Percentiles rank a stretch among this genome's conserved stretches.
These are phyloP conservation scores for Leptobrachium leishanense DNA, from an alignment of 2,113 vertebrate species.

Conservation along the genomic window DNA sequence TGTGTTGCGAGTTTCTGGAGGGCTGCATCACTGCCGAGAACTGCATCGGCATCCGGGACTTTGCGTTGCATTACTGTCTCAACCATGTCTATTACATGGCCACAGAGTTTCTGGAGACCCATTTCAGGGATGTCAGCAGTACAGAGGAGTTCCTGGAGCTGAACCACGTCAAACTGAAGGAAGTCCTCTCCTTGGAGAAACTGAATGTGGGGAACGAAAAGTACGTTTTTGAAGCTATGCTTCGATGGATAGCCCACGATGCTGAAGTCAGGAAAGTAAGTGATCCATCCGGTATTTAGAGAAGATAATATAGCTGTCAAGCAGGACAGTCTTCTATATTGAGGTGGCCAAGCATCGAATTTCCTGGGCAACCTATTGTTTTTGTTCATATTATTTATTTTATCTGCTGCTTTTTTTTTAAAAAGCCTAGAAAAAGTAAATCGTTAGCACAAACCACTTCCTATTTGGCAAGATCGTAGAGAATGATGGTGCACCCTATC, in stretches of 20 bases:
- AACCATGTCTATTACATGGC: slow-evolving; percentile 90
- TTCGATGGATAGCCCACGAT: slow-evolving; percentile 90
- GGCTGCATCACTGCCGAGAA: slow-evolving; percentile 95
- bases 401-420: too few relatives aligned
- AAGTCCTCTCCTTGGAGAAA: slow-evolving; percentile 92
- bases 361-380: too few relatives aligned
- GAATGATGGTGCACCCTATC: too few relatives aligned
- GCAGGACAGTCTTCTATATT: too few relatives aligned
- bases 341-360: too few relatives aligned
- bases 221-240: slow-evolving; percentile 90
- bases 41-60: slow-evolving; percentile 95
- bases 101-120: slow-evolving; percentile 95
- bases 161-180: slow-evolving; percentile 81
- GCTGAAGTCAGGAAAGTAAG: slow-evolving; percentile 84
- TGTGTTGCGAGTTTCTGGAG: slow-evolving; percentile 97
- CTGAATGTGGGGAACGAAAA: slow-evolving; percentile 94
- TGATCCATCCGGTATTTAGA: background rate
- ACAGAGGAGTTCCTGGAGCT: slow-evolving; percentile 94
- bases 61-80: slow-evolving; percentile 93
- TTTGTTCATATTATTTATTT: too few relatives aligned
- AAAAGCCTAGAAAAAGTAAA: too few relatives aligned
- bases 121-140: slow-evolving; percentile 88
- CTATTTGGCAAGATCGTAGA: too few relatives aligned
- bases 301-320: background rate
- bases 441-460: too few relatives aligned